Conservation (phyloP, 2,113 vertebrate species). For the Corydoras maculifer region DNA sequence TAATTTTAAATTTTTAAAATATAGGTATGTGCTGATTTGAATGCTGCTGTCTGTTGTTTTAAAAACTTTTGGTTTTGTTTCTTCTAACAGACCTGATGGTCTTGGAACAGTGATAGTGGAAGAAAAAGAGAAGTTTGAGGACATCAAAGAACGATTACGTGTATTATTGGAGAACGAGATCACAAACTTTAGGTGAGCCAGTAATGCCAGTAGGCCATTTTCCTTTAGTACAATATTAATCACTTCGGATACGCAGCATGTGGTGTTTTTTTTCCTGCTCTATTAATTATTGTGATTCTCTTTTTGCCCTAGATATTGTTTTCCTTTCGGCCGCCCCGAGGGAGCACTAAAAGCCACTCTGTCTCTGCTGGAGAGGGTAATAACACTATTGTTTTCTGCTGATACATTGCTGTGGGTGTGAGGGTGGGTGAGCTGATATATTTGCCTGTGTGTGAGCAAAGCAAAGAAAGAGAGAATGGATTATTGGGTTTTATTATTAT, state of each 20-base stretch:
- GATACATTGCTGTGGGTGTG: conserved; percentile 11
- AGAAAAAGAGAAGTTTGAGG: conserved; percentile 97
- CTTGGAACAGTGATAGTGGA: conserved; percentile 95
- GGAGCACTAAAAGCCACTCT: conserved; percentile 97
- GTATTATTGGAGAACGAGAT: conserved; percentile 97
- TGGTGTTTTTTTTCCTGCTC: conserved; percentile 1
- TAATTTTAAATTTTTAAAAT: too few relatives aligned
- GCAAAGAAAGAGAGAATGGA: not conserved
- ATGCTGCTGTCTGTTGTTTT: too few relatives aligned
- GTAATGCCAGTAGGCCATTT: not conserved
- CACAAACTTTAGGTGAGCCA: conserved; percentile 90
- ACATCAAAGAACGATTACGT: conserved; percentile 95
- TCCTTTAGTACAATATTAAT: not conserved
- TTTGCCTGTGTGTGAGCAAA: conserved; percentile 1
- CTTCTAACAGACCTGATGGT: conserved; percentile 81
- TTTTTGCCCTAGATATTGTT: conserved; percentile 82
- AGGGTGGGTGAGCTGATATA: conserved; percentile 1
- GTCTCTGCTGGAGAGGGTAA: conserved; percentile 93
- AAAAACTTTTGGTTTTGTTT: not conserved
- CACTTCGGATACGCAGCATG: not conserved
- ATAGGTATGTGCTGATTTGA: too few relatives aligned
- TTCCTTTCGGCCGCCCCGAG: conserved; percentile 96
- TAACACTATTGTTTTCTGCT: conserved; percentile 27
- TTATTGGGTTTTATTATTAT: not conserved
- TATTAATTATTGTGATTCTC: conserved; percentile 27